phyloP scores from a whole-genome alignment of 2,888 invertebrate species.

The Agrochola lychnidis region DNA sequence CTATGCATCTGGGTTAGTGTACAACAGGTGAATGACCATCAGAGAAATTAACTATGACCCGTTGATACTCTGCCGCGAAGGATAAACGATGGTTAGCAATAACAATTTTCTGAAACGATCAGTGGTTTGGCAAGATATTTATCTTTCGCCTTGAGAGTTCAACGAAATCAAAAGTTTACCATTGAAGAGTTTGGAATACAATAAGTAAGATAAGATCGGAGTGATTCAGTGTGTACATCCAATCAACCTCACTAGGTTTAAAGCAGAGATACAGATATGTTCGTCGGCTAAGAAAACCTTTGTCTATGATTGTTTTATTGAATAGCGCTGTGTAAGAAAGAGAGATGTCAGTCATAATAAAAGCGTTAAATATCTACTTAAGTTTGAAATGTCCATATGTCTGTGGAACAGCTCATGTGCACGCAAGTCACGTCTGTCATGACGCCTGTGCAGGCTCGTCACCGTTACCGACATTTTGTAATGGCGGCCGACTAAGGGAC shows the following conservation, averaged over 20 bases:
- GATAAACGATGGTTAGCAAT: conserved; percentile 56
- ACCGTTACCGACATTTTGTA: conserved; percentile 88
- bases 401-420: conserved; percentile 48
- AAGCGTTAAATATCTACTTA: conserved; percentile 64
- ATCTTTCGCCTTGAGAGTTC: conserved; percentile 55
- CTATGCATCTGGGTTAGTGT: conserved; percentile 86
- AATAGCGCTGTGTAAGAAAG: conserved; percentile 14
- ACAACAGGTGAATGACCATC: conserved; percentile 79
- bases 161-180: conserved; percentile 57
- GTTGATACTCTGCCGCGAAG: conserved; percentile 49
- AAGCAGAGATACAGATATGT: conserved; percentile 3
- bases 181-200: conserved; percentile 50
- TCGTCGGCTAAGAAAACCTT: conserved; percentile 2
- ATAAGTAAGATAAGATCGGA: conserved; percentile 44
- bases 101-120: conserved; percentile 55
- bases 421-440: conserved; percentile 77
- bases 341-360: conserved; percentile 53
- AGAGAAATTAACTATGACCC: conserved; percentile 59
- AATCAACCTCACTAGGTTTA: conserved; percentile 12
- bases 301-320: conserved; percentile 22
- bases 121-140: conserved; percentile 48
- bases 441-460: conserved; percentile 69
- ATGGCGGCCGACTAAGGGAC: conserved; percentile 76
- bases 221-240: conserved; percentile 10
- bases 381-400: conserved; percentile 59